Base-by-base conservation (phyloP, 2,888 invertebrate genomes). In the Congeria kusceri region DNA sequence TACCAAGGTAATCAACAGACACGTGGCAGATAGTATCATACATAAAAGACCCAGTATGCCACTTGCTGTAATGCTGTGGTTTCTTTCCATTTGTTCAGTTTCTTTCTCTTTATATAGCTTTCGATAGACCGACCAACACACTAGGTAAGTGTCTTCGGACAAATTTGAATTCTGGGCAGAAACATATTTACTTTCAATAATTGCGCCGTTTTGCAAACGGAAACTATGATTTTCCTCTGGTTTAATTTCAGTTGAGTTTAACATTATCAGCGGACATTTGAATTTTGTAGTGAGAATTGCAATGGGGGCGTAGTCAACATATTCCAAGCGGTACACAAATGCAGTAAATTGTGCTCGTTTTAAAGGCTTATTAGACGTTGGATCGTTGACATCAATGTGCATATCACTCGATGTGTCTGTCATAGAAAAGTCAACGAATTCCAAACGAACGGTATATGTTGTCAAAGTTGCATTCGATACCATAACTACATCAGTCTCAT, bases 21-120 rank as follows among this genome's bases (percentile, higher is more conserved):
- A 81, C 1, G 70, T 18, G 4, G 74, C 39, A 3, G 80, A 80
- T 15, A 80, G 13, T 47, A 58, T 59, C 0, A 62, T 64, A 29
- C 56, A 71, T 1, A 75, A 57, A 13, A 82, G 13, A 23, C 75
- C 71, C 4, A 82, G 23, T 15, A 82, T 67, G 2, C 59, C 73
- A 29, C 73, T 70, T 39, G 74, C 66, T 5, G n/a, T 18, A 3
- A 49, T 15, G n/a, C 7, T 3, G 4, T 49, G 49, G 49, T 15
- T 3, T 9, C 15, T 15, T 49, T 18, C 20, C 3, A 15, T 49
- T 18, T 18, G 49, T 49, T 15, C 18, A 20, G 18, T 32, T 11
- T 32, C 11, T 7, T 11, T 32, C 4, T 11, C 32, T 4, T 32
- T 32, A 7, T 7, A 4, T 7, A 11, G 11, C 11, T 4, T 32